phyloP scores from a whole-genome alignment of 2,888 invertebrate genomes.

The Melolontha melolontha region DNA sequence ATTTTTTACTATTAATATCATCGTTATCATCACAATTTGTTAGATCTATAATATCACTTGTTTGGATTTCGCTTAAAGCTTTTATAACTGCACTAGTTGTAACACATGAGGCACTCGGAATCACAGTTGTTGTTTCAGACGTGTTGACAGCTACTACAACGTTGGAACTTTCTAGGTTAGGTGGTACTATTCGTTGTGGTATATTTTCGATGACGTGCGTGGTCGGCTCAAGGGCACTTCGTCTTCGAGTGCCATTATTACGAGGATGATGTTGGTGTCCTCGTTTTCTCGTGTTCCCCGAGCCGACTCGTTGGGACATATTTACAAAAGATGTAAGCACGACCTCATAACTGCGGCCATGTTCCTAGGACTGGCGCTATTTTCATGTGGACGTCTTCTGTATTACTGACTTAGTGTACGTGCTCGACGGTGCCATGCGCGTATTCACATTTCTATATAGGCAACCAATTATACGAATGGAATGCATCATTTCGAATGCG shows the following conservation, averaged over 20 bases:
- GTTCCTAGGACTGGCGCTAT: slow-evolving; percentile 67
- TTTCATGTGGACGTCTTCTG: slow-evolving; percentile 36
- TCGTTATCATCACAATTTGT: slow-evolving; percentile 62
- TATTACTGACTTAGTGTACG: slow-evolving; percentile 39
- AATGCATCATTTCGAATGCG: slow-evolving; percentile 1
- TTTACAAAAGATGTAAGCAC: slow-evolving; percentile 53
- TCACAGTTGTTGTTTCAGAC: slow-evolving; percentile 48
- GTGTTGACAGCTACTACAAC: slow-evolving; percentile 23
- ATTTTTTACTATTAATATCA: slow-evolving; percentile 49
- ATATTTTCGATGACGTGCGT: slow-evolving; percentile 40
- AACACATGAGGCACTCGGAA: slow-evolving; percentile 52
- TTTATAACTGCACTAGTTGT: slow-evolving; percentile 55
- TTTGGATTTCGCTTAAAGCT: slow-evolving; percentile 50
- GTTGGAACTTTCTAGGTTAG: slow-evolving; percentile 38
- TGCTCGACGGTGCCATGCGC: slow-evolving; percentile 6
- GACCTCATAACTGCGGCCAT: slow-evolving; percentile 72
- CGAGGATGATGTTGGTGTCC: slow-evolving; percentile 83
- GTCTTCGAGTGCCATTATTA: slow-evolving; percentile 65
- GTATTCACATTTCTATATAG: slow-evolving; percentile 10
- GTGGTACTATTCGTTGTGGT: slow-evolving; percentile 34
- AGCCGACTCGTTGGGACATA: slow-evolving; percentile 73
- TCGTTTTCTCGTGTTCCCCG: slow-evolving; percentile 74
- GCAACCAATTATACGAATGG: not conserved
- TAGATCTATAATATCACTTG: slow-evolving; percentile 63
- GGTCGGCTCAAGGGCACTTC: slow-evolving; percentile 67